phyloP scores from a whole-genome alignment of 2,797 vertebrate species.

The Bradypus variegatus region DNA sequence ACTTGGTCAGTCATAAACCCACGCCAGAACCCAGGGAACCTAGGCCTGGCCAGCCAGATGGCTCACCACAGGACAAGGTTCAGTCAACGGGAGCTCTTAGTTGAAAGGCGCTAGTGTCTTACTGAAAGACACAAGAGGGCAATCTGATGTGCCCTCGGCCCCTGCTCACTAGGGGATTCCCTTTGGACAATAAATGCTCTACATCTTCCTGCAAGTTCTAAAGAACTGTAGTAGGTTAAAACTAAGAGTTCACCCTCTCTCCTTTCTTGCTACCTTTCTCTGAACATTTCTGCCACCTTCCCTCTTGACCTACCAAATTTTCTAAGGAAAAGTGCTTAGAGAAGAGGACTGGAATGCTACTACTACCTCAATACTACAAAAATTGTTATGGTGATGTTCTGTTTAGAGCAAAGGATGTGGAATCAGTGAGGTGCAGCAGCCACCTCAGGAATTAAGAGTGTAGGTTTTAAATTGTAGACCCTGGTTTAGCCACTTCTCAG shows the following conservation, averaged over 20 bases:
- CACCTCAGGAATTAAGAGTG: slow-evolving; percentile 18
- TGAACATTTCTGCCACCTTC: slow-evolving; percentile 21
- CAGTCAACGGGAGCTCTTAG: neutral
- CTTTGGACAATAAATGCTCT: slow-evolving; percentile 10
- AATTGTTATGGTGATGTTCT: neutral
- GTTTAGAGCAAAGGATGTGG: neutral
- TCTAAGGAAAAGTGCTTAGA: slow-evolving; percentile 19
- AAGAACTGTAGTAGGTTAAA: slow-evolving; percentile 1
- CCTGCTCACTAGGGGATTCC: slow-evolving; percentile 1
- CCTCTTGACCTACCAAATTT: slow-evolving; percentile 10
- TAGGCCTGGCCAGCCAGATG: neutral
- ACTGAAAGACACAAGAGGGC: neutral
- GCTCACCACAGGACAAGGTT: neutral
- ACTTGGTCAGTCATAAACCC: slow-evolving; percentile 23
- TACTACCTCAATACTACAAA: slow-evolving; percentile 17
- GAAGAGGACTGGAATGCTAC: slow-evolving; percentile 19
- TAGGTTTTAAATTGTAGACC: slow-evolving; percentile 9
- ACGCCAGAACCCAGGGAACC: neutral
- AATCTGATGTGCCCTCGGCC: neutral
- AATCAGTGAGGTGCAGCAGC: neutral
- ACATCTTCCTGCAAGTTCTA: slow-evolving; percentile 6
- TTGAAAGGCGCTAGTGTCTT: neutral
- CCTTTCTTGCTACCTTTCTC: neutral
- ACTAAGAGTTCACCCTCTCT: neutral
- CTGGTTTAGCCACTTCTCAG: neutral